These are phyloP conservation scores for Clarias macrocephalus DNA, from an alignment of 2,113 vertebrate genomes.

Conservation along the genomic window DNA sequence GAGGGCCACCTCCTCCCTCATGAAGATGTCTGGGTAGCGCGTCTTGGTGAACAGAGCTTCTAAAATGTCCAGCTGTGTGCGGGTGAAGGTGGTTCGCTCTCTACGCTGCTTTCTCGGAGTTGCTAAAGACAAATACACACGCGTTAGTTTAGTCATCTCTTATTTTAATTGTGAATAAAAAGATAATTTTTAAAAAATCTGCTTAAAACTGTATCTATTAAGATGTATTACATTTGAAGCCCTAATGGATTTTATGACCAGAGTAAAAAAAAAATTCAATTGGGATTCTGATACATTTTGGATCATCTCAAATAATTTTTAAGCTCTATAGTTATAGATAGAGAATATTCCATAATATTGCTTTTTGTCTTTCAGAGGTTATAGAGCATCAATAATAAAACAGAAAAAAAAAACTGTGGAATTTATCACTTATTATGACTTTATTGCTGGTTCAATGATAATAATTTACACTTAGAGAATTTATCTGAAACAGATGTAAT, in stretches of 20 bases:
- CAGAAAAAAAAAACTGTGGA: not conserved
- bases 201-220: not conserved
- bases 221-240: not conserved
- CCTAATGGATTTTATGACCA: too few relatives aligned
- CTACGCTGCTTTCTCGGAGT: constrained; percentile 81
- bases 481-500: not conserved
- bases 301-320: not conserved
- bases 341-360: not conserved
- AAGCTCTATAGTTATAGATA: not conserved
- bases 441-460: not conserved
- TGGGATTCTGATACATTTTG: not conserved
- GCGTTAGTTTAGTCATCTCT: not conserved
- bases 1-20: constrained; percentile 84
- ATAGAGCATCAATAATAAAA: not conserved
- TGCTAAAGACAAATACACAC: constrained; percentile 57
- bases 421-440: not conserved
- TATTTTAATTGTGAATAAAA: not conserved
- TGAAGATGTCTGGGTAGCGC: constrained; percentile 86
- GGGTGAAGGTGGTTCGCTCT: constrained; percentile 82
- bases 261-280: not conserved
- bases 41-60: constrained; percentile 84
- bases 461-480: not conserved
- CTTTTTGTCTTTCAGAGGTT: not conserved
- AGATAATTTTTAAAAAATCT: not conserved
- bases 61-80: constrained; percentile 82